Conservation (phyloP, 2,113 vertebrate genomes). For the Illadopsis cleaveri region DNA sequence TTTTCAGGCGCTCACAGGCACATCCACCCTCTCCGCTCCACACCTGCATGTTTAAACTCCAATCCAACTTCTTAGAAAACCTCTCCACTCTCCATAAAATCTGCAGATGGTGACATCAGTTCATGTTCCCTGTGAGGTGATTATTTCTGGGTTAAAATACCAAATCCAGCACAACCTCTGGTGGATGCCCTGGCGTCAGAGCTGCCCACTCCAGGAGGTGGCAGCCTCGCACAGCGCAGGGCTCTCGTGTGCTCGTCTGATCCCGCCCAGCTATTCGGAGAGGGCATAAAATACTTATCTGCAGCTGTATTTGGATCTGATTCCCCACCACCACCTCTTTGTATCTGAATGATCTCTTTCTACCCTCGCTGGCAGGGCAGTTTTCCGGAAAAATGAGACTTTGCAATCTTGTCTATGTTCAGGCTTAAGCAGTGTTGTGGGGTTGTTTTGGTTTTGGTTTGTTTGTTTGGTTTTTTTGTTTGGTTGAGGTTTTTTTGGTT, state of each 20-base stretch:
- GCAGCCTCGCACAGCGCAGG: constrained; percentile 18
- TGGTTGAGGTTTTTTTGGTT: not conserved
- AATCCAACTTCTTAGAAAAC: not conserved
- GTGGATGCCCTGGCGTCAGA: not conserved
- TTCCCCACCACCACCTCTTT: not conserved
- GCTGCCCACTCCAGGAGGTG: constrained; percentile 46
- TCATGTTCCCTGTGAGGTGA: fast-evolving
- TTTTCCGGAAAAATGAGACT: constrained; percentile 23
- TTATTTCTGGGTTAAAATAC: not conserved
- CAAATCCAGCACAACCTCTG: not conserved
- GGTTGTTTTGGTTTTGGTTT: not conserved
- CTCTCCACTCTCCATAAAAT: not conserved
- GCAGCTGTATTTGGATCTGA: constrained; percentile 20
- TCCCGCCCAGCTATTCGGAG: not conserved
- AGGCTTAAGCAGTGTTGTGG: not conserved
- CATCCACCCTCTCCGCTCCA: fast-evolving
- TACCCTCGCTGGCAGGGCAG: not conserved
- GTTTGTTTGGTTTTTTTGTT: not conserved
- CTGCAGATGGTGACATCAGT: not conserved
- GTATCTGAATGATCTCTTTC: constrained; percentile 8
- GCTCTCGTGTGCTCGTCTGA: not conserved
- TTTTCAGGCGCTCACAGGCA: not conserved
- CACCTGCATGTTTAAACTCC: fast-evolving
- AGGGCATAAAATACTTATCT: constrained; percentile 19
- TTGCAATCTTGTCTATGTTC: not conserved